Evolutionary conservation across 2,797 vertebrate species (phyloP), one percentile per base, ranked within the genome.

Genomic region (Centropyge bicolor): DNA sequence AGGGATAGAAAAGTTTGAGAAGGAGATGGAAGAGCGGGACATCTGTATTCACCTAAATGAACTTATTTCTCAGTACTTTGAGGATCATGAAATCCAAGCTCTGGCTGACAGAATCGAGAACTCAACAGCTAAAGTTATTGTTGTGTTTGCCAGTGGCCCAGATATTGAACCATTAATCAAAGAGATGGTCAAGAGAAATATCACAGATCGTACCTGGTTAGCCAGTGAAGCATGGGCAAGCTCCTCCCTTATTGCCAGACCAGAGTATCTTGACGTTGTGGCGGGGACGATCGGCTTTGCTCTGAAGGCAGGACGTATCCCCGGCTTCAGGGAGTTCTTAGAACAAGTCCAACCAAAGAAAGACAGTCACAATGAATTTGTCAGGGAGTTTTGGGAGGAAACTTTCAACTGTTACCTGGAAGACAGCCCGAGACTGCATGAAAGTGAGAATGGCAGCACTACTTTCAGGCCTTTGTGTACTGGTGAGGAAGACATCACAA

Each of bases 361-460:
- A 85, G 97, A 96, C 27, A 93, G 69, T 52, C 96, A 97, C 77
- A 99, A 99, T 0, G 97, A 98, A 86, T 99, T 99, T 95, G 96
- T 97, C 83, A 96, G 97, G 90, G 98, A 99, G 80, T 99, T 99
- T 92, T 99, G 98, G 98, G 98, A 99, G 74, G 98, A 99, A 94
- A 99, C 98, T 0, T 99, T 99, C 83, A 98, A 99, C 90, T 99
- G 98, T 91, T 98, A 98, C 77, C 92, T 99, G 69, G 95, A 96
- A 1, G 96, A 97, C 69, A 96, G 96, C 40, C 91, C 91, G 3
- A 92, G 95, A 67, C 92, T 94, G 0, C 95, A 96, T 66, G 95
- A 97, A 54, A 90, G 88, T 74, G 95, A 96, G 86, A 97, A 98
- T 48, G 94, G 92, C 78, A 97, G 97, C 0, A 89, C 93, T 22